Evolutionary conservation across 2,888 invertebrate genomes (phyloP), one percentile per base, ranked within the genome.

Genomic region (Pyrgus malvae): DNA sequence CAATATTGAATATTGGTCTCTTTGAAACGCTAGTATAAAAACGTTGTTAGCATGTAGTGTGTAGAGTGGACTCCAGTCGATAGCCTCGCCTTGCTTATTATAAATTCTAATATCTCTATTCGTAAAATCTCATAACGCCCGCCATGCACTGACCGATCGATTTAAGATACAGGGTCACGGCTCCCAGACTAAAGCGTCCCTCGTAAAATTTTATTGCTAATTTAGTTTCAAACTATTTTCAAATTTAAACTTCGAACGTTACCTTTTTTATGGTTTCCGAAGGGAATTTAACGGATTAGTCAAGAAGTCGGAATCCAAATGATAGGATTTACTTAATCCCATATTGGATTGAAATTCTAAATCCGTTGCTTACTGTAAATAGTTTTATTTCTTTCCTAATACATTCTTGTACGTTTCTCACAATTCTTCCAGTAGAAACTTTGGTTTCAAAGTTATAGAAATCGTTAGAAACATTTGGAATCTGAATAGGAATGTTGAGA

Each of bases 281-380:
- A 33, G 12, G 44, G 29, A 35, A 21, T 49, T 35, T 40, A 41
- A 0, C 17, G 8, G 33, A 23, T 40, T 48, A n/a, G 35, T 6
- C 29, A 27, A 27, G 17, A 42, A 41, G 41, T 33, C 25, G 21
- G 8, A 17, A 11, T 38, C 19, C n/a, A 16, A 25, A n/a, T 14
- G 21, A 55, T 29, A 4, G 35, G 29, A 37, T 48, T 19, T 3
- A 37, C 11, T 49, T 55, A 35, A 35, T 41, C 78, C 75, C 63
- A 72, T 82, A 78, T 79, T 78, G 72, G 76, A 63, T 73, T 68
- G 72, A 73, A 72, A 73, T 78, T 72, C 78, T 70, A 62, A 70
- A 78, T 78, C 74, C 73, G 58, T 41, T 59, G 74, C 68, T 81
- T 75, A 77, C 60, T 68, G 69, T 74, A 74, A 73, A 6, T 4